Evolutionary conservation across 2,113 vertebrate genomes (phyloP).

Genomic region (Taxidea taxus): DNA sequence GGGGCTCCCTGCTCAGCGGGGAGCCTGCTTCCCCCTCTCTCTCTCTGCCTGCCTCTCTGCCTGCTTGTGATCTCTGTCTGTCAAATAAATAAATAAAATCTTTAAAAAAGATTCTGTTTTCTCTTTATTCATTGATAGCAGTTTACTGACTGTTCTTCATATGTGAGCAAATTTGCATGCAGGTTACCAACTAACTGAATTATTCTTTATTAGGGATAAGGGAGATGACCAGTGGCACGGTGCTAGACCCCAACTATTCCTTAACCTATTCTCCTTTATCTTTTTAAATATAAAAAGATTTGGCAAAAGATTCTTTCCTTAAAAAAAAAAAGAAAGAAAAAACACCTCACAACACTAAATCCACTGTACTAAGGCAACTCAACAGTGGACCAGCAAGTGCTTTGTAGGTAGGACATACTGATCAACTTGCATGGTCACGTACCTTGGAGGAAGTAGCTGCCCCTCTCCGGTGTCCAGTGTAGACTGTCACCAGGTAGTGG

Average conservation of each 20-base stretch:
- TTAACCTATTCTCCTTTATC: background rate
- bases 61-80: no score
- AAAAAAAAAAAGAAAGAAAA: background rate
- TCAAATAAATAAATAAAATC: no score
- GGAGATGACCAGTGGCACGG: background rate
- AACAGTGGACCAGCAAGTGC: background rate
- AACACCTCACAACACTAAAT: background rate
- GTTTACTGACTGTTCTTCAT: background rate
- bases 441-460: conserved; percentile 94
- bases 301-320: background rate
- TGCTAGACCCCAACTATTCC: background rate
- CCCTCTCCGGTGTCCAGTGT: conserved; percentile 91
- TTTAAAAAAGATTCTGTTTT: no score
- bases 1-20: no score
- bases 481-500: conserved; percentile 90
- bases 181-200: background rate
- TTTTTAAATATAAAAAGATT: background rate
- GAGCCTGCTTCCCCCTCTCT: no score
- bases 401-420: background rate
- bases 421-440: background rate
- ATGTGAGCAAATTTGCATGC: background rate
- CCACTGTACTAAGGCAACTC: background rate
- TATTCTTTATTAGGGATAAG: background rate
- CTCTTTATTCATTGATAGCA: background rate
- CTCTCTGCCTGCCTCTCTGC: no score